phyloP scores from a whole-genome alignment of 2,888 invertebrate genomes.

The Drosophila trichaetosa region DNA sequence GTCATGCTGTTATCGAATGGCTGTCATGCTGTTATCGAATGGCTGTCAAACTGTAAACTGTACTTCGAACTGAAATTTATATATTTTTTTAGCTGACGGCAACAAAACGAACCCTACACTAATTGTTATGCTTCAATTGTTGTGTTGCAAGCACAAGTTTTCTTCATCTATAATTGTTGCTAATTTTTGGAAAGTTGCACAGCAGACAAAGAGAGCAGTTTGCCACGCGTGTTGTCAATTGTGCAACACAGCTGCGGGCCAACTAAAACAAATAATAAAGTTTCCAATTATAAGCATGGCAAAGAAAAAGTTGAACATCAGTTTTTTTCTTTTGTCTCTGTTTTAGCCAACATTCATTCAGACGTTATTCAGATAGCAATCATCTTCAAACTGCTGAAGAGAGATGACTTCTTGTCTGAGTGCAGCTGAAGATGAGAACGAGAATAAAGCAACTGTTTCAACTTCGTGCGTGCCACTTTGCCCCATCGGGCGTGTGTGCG shows the following conservation, averaged over 20 bases:
- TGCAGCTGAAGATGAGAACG: constrained; percentile 36
- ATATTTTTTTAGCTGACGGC: constrained; percentile 14
- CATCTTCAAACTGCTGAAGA: constrained; percentile 16
- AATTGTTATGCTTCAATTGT: constrained; percentile 13
- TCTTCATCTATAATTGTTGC: constrained; percentile 68
- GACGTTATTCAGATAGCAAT: constrained; percentile 47
- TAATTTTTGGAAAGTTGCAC: constrained; percentile 47
- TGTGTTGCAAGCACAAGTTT: constrained; percentile 46
- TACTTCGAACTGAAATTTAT: constrained; percentile 22
- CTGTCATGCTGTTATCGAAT: neutral
- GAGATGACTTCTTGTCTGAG: constrained; percentile 32
- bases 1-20: neutral
- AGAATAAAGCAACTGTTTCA: constrained; percentile 29
- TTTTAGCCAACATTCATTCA: constrained; percentile 19
- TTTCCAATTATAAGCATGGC: constrained; percentile 77
- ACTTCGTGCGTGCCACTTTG: constrained; percentile 40
- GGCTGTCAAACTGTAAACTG: constrained; percentile 38
- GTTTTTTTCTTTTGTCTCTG: neutral
- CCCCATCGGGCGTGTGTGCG: constrained; percentile 43
- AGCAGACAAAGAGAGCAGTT: constrained; percentile 17
- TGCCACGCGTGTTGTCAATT: constrained; percentile 60
- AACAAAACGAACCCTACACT: neutral
- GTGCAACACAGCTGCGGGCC: constrained; percentile 76
- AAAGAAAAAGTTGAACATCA: constrained; percentile 50
- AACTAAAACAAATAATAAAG: constrained; percentile 79